These are phyloP conservation scores for Phengaris arion DNA, from an alignment of 2,888 invertebrate genomes.

Conservation along the genomic window DNA sequence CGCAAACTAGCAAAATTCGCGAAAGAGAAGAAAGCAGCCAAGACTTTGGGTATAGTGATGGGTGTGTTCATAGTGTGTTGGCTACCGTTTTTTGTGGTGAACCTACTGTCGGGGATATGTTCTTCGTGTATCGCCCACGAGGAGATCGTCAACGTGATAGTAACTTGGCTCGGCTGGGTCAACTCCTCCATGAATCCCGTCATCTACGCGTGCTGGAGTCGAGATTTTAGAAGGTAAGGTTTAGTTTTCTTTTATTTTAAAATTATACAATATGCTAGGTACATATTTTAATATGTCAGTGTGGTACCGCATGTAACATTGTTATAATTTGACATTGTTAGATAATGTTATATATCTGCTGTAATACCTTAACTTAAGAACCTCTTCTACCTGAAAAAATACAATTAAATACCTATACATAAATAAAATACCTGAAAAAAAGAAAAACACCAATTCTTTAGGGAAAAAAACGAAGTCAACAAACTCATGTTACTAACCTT, in stretches of 20 bases:
- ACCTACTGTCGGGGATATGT: conserved; percentile 94
- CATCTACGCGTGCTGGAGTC: conserved; percentile 98
- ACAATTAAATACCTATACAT: no score
- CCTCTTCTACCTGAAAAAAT: no score
- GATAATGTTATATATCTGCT: no score
- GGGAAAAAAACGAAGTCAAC: no score
- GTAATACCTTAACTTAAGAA: no score
- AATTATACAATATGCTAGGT: no score
- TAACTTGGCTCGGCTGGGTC: conserved; percentile 97
- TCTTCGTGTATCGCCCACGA: conserved; percentile 92
- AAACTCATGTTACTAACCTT: no score
- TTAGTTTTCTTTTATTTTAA: not conserved
- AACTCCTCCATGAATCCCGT: conserved; percentile 98
- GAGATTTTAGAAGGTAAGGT: conserved; percentile 93
- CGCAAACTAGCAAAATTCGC: conserved; percentile 96
- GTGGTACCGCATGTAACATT: no score
- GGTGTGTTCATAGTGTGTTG: conserved; percentile 98
- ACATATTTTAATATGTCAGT: no score
- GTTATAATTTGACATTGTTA: no score
- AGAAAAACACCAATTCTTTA: no score
- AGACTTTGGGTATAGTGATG: conserved; percentile 97
- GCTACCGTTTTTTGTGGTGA: conserved; percentile 98
- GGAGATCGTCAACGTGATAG: conserved; percentile 91
- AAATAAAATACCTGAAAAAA: no score
- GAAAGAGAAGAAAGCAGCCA: conserved; percentile 98